Evolutionary conservation across 2,797 vertebrate species (phyloP).

Genomic region (Emys orbicularis): DNA sequence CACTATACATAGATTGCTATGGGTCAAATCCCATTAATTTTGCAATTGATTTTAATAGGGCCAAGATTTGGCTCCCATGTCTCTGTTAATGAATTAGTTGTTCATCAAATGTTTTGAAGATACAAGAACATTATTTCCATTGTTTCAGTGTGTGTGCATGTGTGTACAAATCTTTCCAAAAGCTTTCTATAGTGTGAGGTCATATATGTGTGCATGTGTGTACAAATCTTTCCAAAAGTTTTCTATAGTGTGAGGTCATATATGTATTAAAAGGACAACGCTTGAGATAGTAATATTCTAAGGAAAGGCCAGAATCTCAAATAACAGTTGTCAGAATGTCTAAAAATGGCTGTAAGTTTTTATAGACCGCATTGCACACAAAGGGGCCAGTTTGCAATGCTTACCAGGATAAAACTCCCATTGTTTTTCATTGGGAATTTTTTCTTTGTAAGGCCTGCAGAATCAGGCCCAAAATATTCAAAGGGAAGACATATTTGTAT

Average conservation of each 20-base stretch:
- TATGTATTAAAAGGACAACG: neutral
- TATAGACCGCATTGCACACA: neutral
- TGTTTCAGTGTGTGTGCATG: neutral
- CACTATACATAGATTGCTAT: neutral
- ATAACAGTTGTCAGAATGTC: neutral
- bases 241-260: too few species aligned
- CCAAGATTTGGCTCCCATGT: neutral
- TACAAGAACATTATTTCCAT: neutral
- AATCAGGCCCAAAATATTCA: neutral
- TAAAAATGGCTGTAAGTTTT: neutral
- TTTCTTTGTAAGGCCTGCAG: neutral
- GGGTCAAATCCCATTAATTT: neutral
- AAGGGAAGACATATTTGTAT: slow-evolving; percentile 29
- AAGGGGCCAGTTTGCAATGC: neutral
- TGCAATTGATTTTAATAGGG: neutral
- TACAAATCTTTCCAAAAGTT: neutral
- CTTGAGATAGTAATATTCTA: neutral
- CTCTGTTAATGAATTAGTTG: neutral
- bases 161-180: neutral
- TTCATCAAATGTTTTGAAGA: neutral
- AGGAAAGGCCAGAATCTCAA: neutral
- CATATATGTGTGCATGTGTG: too few species aligned
- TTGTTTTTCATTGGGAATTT: neutral
- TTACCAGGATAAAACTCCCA: neutral
- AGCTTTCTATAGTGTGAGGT: too few species aligned